Evolutionary conservation across 2,113 vertebrate genomes (phyloP).

Genomic region (Tricholaema leucomelas): DNA sequence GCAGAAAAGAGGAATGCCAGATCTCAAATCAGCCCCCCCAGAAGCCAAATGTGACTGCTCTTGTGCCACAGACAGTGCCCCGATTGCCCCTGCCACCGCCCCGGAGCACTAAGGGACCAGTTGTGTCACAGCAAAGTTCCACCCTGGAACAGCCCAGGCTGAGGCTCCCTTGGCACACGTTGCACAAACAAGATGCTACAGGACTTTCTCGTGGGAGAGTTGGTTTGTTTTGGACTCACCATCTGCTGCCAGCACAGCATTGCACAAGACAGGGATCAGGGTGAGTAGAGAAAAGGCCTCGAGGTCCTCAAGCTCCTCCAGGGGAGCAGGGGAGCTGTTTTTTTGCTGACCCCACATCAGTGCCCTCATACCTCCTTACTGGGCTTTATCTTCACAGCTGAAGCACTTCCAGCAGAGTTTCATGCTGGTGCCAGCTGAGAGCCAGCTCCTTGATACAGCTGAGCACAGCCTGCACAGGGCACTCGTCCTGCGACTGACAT

Average conservation of each 20-base stretch:
- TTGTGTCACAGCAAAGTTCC: not conserved
- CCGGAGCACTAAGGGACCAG: not conserved
- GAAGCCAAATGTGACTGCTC: not conserved
- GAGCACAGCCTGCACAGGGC: not conserved
- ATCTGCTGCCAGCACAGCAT: conserved; percentile 3
- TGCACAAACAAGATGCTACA: not conserved
- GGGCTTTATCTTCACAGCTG: not conserved
- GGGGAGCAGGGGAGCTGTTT: not conserved
- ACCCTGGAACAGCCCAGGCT: not conserved
- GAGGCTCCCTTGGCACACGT: not conserved
- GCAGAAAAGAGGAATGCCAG: not conserved
- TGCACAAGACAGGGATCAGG: not conserved
- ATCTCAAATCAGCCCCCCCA: not conserved
- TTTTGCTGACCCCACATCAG: not conserved
- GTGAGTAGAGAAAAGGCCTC: not conserved
- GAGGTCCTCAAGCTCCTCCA: not conserved
- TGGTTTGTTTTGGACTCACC: not conserved
- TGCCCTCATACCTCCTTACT: not conserved
- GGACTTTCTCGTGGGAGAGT: not conserved
- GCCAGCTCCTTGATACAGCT: not conserved
- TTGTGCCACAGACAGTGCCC: not conserved
- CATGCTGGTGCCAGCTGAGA: not conserved
- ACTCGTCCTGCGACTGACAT: not conserved
- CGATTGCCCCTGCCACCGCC: not conserved
- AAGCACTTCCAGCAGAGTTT: not conserved